Conservation (phyloP, 1,140 invertebrate species). For the Hirudo medicinalis region DNA sequence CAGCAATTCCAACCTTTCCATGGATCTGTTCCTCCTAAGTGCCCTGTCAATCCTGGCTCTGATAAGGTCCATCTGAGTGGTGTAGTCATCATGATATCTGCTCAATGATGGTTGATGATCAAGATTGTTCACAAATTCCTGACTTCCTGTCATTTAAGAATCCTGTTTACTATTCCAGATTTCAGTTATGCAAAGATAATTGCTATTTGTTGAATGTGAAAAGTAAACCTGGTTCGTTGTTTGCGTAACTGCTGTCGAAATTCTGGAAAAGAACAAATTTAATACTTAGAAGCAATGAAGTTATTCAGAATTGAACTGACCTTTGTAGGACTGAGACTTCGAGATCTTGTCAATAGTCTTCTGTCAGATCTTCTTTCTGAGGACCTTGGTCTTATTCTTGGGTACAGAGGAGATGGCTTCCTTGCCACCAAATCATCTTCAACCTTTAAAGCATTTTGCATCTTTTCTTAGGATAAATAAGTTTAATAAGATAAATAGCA, state of each 20-base stretch:
- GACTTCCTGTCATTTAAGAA: not conserved
- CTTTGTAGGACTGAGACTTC: not conserved
- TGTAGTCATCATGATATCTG: not conserved
- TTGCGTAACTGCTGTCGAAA: too few species aligned
- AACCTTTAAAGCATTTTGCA: not conserved
- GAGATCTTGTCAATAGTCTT: not conserved
- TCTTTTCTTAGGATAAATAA: not conserved
- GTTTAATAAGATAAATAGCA: too few species aligned
- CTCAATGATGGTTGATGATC: not conserved
- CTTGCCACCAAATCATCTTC: constrained; percentile 11
- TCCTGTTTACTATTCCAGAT: too few species aligned
- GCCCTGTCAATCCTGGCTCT: constrained; percentile 7
- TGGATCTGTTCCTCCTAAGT: constrained; percentile 7
- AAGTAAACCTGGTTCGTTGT: too few species aligned
- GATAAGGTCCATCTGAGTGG: not conserved
- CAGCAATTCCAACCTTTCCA: constrained; percentile 6
- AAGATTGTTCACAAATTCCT: not conserved
- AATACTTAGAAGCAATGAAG: too few species aligned
- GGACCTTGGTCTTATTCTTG: not conserved
- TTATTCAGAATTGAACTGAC: not conserved
- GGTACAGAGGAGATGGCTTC: constrained; percentile 4
- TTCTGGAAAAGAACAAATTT: too few species aligned
- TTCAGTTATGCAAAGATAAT: too few species aligned
- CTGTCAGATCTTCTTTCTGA: constrained; percentile 3
- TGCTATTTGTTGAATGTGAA: too few species aligned